phyloP scores from a whole-genome alignment of 2,888 invertebrate species.

The Calliphora vomitoria region DNA sequence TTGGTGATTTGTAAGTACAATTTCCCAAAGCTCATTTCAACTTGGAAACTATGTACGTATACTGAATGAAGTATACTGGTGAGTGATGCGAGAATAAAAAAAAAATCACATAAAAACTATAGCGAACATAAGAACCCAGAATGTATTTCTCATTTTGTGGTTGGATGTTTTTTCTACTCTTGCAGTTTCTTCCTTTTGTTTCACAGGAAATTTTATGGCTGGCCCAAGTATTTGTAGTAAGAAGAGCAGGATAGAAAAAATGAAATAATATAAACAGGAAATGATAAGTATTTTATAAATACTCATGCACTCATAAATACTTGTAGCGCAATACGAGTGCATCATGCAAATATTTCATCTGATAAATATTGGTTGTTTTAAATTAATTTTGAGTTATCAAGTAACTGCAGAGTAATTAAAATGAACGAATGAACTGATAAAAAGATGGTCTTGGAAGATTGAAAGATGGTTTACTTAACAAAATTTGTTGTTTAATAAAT shows the following conservation, averaged over 20 bases:
- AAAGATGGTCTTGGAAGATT: no score
- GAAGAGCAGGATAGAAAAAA: constrained; percentile 24
- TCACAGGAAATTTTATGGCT: constrained; percentile 53
- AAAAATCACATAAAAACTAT: no score
- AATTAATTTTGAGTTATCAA: constrained; percentile 36
- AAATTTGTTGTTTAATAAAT: no score
- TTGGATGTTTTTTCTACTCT: constrained; percentile 2
- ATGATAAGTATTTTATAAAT: constrained; percentile 59
- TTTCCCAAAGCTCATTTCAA: constrained; percentile 75
- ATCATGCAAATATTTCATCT: constrained; percentile 40
- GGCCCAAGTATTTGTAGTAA: constrained; percentile 16
- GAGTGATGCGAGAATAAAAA: background rate
- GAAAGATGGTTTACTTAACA: no score
- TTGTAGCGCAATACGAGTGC: background rate
- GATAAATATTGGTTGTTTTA: constrained; percentile 42
- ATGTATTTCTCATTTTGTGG: constrained; percentile 61
- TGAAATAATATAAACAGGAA: constrained; percentile 47
- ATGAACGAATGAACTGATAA: background rate
- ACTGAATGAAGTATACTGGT: background rate
- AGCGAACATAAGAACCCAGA: background rate
- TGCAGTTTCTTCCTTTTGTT: background rate
- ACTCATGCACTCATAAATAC: constrained; percentile 37
- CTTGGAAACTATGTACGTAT: constrained; percentile 24
- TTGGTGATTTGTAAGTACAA: constrained; percentile 69
- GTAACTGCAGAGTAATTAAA: constrained; percentile 41